A percentile compares a stretch with the other conserved stretches of the same genome.
phyloP scores from a whole-genome alignment of 2,888 invertebrate species.

The Drosophila leonis region DNA sequence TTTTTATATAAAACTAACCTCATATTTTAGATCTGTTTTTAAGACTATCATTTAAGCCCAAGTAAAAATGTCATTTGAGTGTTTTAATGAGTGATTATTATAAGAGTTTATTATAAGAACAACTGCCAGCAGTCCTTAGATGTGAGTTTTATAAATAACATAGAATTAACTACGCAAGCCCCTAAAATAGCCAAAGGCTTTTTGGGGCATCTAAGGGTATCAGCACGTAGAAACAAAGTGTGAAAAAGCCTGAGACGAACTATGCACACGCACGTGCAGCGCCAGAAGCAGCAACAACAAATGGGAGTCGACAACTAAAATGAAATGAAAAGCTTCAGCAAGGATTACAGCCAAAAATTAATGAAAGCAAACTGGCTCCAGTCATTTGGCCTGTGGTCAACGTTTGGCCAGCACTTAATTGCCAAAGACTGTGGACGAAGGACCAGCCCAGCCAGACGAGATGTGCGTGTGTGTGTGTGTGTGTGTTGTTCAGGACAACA shows the following conservation, averaged over 20 bases:
- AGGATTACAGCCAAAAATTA: slow-evolving; percentile 83
- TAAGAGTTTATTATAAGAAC: not conserved
- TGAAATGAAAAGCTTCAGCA: slow-evolving; percentile 78
- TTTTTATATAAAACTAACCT: no score
- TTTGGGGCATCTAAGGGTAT: slow-evolving; percentile 32
- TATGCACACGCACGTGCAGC: slow-evolving; percentile 69
- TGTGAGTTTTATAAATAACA: slow-evolving; percentile 1
- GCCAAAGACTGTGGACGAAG: slow-evolving; percentile 71
- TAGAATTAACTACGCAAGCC: not conserved
- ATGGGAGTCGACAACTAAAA: slow-evolving; percentile 66
- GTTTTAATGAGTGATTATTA: not conserved
- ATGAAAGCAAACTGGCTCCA: slow-evolving; percentile 83
- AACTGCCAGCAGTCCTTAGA: not conserved
- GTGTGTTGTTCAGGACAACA: slow-evolving; percentile 24
- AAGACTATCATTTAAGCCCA: no score
- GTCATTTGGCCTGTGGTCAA: slow-evolving; percentile 81
- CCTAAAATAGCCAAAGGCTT: slow-evolving; percentile 5
- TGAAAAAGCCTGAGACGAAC: slow-evolving; percentile 73
- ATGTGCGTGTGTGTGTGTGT: slow-evolving; percentile 20
- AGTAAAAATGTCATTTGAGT: not conserved
- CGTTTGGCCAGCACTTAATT: slow-evolving; percentile 81
- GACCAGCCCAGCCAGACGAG: slow-evolving; percentile 17
- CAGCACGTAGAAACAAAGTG: slow-evolving; percentile 60
- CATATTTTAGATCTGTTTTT: no score
- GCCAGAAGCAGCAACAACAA: slow-evolving; percentile 14